Evolutionary conservation across 2,113 vertebrate genomes (phyloP).

Genomic region (Cryptomyrus ogoouensis): DNA sequence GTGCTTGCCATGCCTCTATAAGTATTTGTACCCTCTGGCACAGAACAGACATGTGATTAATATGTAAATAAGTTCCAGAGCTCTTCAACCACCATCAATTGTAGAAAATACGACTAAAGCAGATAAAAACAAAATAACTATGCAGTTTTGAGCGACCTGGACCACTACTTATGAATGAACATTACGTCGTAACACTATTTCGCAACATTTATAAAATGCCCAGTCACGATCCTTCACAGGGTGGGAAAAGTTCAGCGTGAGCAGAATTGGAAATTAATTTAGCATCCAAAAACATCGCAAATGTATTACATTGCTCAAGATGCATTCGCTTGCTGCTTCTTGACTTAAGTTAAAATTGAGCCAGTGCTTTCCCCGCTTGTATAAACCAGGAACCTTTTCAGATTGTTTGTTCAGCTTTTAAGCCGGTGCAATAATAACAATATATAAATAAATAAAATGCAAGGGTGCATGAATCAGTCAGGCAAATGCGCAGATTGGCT

Average conservation of each 20-base stretch:
- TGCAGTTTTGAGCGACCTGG: not conserved
- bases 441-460: conserved; percentile 10
- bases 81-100: not conserved
- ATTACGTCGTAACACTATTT: not conserved
- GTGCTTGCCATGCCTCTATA: not conserved
- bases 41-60: not conserved
- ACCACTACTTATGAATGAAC: not conserved
- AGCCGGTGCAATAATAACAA: conserved; percentile 19
- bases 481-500: conserved; percentile 5
- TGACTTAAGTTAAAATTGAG: not conserved
- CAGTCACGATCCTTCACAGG: not conserved
- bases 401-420: not conserved
- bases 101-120: not conserved
- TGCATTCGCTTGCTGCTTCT: not conserved
- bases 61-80: not conserved
- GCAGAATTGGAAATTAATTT: not conserved
- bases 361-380: no score
- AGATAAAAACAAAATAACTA: not conserved
- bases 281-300: not conserved
- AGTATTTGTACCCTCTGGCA: not conserved
- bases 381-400: not conserved
- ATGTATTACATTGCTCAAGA: not conserved
- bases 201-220: not conserved
- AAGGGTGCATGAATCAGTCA: conserved; percentile 34
- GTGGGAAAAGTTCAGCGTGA: not conserved